These are phyloP conservation scores for Aphelocoma californica DNA, from an alignment of 2,797 vertebrate genomes.

Conservation along the genomic window DNA sequence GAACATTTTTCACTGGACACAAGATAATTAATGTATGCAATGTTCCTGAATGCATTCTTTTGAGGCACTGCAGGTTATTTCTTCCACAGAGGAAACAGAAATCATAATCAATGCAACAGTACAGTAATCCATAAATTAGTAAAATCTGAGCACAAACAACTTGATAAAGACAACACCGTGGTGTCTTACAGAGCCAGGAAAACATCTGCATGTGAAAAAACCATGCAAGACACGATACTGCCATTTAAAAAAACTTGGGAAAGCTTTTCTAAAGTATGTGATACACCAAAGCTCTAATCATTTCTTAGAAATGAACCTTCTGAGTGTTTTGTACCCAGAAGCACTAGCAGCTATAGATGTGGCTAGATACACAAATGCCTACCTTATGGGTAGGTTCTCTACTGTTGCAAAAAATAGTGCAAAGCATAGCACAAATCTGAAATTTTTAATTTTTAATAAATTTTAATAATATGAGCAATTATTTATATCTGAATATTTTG, in stretches of 20 bases:
- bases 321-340: not conserved
- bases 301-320: not conserved
- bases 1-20: not conserved
- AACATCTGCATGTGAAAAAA: not conserved
- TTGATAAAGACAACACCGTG: not conserved
- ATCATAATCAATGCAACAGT: not conserved
- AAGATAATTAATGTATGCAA: not conserved
- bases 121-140: not conserved
- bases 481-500: not conserved
- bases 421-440: not conserved
- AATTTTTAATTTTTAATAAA: not conserved
- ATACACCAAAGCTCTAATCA: not conserved
- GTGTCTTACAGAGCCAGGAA: not conserved
- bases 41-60: not conserved
- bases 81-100: not conserved
- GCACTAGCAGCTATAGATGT: not conserved
- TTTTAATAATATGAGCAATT: not conserved
- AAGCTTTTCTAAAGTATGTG: not conserved
- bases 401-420: not conserved
- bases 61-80: not conserved
- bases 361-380: not conserved
- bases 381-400: not conserved
- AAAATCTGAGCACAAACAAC: not conserved
- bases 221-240: not conserved
- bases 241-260: not conserved